Conservation (phyloP, 2,797 vertebrate species). For the Sparus aurata region DNA sequence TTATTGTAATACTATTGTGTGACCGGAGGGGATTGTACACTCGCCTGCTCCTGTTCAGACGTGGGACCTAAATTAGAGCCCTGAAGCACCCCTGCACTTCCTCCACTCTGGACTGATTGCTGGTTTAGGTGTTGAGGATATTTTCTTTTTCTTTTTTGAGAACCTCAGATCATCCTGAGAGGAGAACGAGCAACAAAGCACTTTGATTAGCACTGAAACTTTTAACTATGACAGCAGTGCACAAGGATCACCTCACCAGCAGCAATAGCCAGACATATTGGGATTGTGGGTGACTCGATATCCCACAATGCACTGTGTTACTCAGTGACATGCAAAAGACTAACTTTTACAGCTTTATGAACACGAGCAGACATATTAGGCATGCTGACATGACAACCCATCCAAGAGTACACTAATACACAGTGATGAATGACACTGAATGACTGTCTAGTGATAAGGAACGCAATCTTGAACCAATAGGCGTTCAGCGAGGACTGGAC, state of each 20-base stretch:
- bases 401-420: conserved; percentile 18
- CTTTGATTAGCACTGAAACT: conserved; percentile 67
- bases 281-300: conserved; percentile 7
- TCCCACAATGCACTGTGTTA: conserved; percentile 52
- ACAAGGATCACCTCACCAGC: conserved; percentile 25
- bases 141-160: conserved; percentile 20
- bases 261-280: neutral
- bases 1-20: conserved; percentile 51
- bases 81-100: conserved; percentile 56
- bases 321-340: conserved; percentile 26
- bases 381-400: conserved; percentile 17
- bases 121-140: conserved; percentile 41
- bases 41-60: conserved; percentile 61
- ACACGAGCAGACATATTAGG: conserved; percentile 3
- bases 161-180: conserved; percentile 38
- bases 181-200: conserved; percentile 65
- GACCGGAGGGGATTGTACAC: conserved; percentile 61
- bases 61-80: conserved; percentile 67
- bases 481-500: conserved; percentile 47
- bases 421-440: conserved; percentile 8
- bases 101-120: conserved; percentile 35
- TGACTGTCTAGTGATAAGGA: conserved; percentile 33
- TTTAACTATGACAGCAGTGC: conserved; percentile 34
- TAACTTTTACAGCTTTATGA: conserved; percentile 33
- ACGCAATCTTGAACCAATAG: conserved; percentile 20